Evolutionary conservation across 2,888 invertebrate genomes (phyloP).

Genomic region (Linnaemya vulpina): DNA sequence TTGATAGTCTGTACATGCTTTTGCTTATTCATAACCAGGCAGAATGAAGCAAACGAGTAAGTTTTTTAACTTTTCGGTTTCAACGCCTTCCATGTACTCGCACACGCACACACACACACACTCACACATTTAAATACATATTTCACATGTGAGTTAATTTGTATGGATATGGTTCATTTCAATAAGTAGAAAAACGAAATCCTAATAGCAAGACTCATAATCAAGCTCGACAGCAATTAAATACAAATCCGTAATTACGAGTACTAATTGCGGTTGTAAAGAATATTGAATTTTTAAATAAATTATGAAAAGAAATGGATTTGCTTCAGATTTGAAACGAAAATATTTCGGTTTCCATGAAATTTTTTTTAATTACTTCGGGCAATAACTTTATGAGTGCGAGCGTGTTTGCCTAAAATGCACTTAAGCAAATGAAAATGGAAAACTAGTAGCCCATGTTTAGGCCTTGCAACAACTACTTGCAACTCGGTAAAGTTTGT

Average conservation of each 20-base stretch:
- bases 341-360: background rate
- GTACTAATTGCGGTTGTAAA: slow-evolving; percentile 51
- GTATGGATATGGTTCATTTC: slow-evolving; percentile 13
- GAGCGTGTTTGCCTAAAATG: background rate
- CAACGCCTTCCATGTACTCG: slow-evolving; percentile 45
- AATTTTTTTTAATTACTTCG: background rate
- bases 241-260: slow-evolving; percentile 50
- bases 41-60: slow-evolving; percentile 24
- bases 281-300: slow-evolving; percentile 58
- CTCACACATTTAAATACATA: background rate
- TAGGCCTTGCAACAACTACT: background rate
- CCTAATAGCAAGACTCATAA: slow-evolving; percentile 59
- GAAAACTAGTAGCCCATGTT: background rate
- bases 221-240: slow-evolving; percentile 59
- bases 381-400: background rate
- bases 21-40: slow-evolving; percentile 4
- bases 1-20: slow-evolving; percentile 30
- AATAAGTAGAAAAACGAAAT: slow-evolving; percentile 36
- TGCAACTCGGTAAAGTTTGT: no score
- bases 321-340: background rate
- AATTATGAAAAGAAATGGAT: slow-evolving; percentile 10
- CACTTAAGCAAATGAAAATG: background rate
- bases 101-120: background rate
- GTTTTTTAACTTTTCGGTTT: slow-evolving; percentile 60
- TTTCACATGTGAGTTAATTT: background rate